Evolutionary conservation across 1,140 invertebrate species (phyloP).

Genomic region (Micrasema longulum): DNA sequence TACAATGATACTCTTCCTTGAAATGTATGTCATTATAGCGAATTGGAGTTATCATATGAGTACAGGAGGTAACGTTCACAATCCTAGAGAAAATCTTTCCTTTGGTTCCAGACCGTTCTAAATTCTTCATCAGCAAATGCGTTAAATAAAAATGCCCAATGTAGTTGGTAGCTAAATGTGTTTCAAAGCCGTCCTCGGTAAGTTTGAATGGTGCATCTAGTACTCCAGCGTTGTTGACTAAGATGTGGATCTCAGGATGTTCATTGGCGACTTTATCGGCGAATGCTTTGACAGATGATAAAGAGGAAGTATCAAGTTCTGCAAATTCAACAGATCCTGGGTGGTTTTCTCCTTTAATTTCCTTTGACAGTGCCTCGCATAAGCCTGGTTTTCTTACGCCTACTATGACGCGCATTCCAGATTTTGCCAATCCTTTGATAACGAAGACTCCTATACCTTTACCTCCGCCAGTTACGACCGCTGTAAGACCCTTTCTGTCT

Average conservation of each 20-base stretch:
- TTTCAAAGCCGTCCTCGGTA: conserved; percentile 85
- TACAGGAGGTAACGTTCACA: conserved; percentile 89
- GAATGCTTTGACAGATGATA: conserved; percentile 84
- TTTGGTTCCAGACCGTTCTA: conserved; percentile 72
- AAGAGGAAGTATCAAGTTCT: conserved; percentile 72
- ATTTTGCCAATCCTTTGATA: conserved; percentile 82
- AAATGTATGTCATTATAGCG: conserved; percentile 83
- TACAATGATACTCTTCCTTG: conserved; percentile 72
- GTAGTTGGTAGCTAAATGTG: conserved; percentile 88
- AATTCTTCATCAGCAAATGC: conserved; percentile 81
- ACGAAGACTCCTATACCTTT: conserved; percentile 88
- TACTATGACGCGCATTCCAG: conserved; percentile 87
- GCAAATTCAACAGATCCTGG: conserved; percentile 67
- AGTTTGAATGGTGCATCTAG: conserved; percentile 84
- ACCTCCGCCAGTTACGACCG: conserved; percentile 89
- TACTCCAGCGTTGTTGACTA: conserved; percentile 90
- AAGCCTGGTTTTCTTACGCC: conserved; percentile 77
- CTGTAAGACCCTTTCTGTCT: conserved; percentile 72
- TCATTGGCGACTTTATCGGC: conserved; percentile 74
- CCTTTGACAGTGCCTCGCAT: conserved; percentile 65
- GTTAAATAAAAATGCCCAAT: conserved; percentile 90
- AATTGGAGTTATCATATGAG: conserved; percentile 77
- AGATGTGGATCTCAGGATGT: conserved; percentile 75
- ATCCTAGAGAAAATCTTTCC: conserved; percentile 74
- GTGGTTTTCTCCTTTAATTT: conserved; percentile 63